Conservation (phyloP, 2,888 invertebrate species). For the Dysmachus trigonus region DNA sequence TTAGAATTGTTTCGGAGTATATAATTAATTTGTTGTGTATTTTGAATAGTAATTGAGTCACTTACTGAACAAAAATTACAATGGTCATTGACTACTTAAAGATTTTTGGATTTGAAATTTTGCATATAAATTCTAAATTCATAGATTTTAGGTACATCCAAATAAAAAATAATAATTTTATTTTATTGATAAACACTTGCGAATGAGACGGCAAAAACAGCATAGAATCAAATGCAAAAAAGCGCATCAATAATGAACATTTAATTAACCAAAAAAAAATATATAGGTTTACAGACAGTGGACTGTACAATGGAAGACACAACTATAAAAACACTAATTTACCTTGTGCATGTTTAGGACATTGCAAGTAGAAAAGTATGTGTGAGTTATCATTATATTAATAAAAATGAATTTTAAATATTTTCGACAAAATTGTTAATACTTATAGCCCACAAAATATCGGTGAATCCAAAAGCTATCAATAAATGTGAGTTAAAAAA, state of each 20-base stretch:
- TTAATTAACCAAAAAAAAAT: not conserved
- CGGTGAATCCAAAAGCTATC: slow-evolving; percentile 4
- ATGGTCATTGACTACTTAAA: no score
- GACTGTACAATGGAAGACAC: not conserved
- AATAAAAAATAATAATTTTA: not conserved
- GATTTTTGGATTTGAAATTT: no score
- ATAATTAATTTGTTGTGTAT: no score
- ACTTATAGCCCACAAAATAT: slow-evolving; percentile 39
- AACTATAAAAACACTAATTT: slow-evolving; percentile 42
- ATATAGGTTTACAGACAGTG: not conserved
- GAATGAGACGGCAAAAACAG: not conserved
- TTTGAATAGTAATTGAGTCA: no score
- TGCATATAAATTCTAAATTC: not conserved
- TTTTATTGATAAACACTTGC: not conserved
- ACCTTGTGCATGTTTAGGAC: slow-evolving; percentile 45
- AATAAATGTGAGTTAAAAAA: slow-evolving; percentile 19
- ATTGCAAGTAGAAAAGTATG: slow-evolving; percentile 15
- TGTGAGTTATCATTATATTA: not conserved
- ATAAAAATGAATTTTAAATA: not conserved
- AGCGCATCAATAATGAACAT: not conserved
- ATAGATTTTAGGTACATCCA: not conserved
- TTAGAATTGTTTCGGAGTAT: no score
- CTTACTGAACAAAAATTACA: no score
- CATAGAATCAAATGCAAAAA: not conserved
- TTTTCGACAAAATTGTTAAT: not conserved